Percentiles rank a stretch among this genome's conserved stretches.
These are phyloP conservation scores for Bombyx huttoni DNA, from an alignment of 2,888 invertebrate genomes.

Conservation along the genomic window DNA sequence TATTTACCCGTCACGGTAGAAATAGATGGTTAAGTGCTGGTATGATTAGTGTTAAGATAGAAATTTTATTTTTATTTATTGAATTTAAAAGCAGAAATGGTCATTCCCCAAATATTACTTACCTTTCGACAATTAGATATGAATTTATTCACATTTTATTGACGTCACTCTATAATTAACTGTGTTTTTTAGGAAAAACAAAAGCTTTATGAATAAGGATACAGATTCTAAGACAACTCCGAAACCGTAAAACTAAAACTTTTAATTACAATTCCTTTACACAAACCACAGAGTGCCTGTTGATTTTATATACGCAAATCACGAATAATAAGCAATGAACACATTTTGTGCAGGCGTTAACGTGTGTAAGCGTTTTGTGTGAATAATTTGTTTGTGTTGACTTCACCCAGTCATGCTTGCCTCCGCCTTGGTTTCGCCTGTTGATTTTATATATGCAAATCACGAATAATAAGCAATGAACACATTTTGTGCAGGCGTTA, in stretches of 20 bases:
- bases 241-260: slow-evolving; percentile 15
- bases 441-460: slow-evolving; percentile 45
- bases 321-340: slow-evolving; percentile 15
- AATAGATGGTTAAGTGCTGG: no score
- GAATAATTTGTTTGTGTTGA: slow-evolving; percentile 8
- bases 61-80: no score
- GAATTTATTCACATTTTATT: no score
- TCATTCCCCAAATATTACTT: no score
- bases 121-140: no score
- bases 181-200: no score
- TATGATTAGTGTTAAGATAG: no score
- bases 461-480: slow-evolving; percentile 15
- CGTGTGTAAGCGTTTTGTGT: background rate
- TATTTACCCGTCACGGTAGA: no score
- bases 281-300: slow-evolving; percentile 43
- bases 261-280: slow-evolving; percentile 31
- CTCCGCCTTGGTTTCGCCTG: slow-evolving; percentile 49
- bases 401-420: slow-evolving; percentile 35
- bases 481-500: slow-evolving; percentile 22
- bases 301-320: slow-evolving; percentile 42
- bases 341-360: slow-evolving; percentile 22
- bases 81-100: no score
- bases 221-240: no score
- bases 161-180: no score
- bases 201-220: no score